Conservation (phyloP, 2,797 vertebrate genomes). For the Arrhamphus sclerolepis region DNA sequence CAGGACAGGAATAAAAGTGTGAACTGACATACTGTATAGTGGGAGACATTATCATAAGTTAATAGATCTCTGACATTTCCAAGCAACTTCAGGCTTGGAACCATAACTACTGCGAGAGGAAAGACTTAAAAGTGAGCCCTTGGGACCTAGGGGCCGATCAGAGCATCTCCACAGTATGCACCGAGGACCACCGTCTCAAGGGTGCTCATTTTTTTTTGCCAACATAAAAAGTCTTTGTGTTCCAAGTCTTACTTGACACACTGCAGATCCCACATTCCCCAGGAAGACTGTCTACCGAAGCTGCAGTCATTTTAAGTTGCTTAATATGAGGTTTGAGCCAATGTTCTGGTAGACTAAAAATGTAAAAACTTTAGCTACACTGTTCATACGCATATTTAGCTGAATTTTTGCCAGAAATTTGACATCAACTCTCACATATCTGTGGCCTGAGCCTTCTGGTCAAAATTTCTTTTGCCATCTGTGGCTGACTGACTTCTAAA, state of each 20-base stretch:
- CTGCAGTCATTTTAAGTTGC: no score
- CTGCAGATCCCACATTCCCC: slow-evolving; percentile 19
- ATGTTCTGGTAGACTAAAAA: no score
- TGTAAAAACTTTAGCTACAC: no score
- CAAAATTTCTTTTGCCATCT: no score
- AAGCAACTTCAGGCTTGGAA: slow-evolving; percentile 62
- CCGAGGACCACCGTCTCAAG: slow-evolving; percentile 66
- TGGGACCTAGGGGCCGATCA: slow-evolving; percentile 62
- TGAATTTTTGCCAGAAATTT: no score
- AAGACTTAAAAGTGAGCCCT: slow-evolving; percentile 64
- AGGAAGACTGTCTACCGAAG: no score
- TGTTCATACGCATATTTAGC: no score
- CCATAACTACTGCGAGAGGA: slow-evolving; percentile 56
- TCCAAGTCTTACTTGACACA: slow-evolving; percentile 56
- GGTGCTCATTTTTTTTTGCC: slow-evolving; percentile 1
- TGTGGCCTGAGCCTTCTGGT: no score
- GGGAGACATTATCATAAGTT: slow-evolving; percentile 72
- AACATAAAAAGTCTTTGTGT: slow-evolving; percentile 22
- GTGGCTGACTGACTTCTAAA: no score
- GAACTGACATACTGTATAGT: slow-evolving; percentile 63
- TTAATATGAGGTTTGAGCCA: no score
- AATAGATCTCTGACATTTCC: slow-evolving; percentile 76
- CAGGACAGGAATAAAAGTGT: slow-evolving; percentile 52
- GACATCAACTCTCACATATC: no score
- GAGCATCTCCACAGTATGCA: slow-evolving; percentile 36